Evolutionary conservation across 2,888 invertebrate genomes (phyloP).

Genomic region (Drosophila infuscata): DNA sequence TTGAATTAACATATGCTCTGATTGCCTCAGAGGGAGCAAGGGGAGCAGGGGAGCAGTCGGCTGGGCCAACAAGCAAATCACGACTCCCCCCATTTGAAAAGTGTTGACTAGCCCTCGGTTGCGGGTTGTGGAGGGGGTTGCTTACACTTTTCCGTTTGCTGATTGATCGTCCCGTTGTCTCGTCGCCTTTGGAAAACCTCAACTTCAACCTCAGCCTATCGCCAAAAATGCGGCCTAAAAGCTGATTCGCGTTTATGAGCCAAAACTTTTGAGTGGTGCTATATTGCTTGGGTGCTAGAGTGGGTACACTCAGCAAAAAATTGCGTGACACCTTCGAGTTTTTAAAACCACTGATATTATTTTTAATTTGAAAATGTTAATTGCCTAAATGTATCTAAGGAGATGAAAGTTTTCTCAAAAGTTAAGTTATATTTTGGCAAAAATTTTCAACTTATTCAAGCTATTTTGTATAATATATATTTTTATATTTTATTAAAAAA

Average conservation of each 20-base stretch:
- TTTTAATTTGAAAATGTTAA: neutral
- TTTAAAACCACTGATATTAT: neutral
- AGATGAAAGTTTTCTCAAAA: neutral
- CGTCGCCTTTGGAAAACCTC: conserved; percentile 16
- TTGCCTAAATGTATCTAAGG: neutral
- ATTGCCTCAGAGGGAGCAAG: conserved; percentile 47
- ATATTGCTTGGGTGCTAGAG: neutral
- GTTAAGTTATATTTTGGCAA: neutral
- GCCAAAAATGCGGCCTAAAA: conserved; percentile 36
- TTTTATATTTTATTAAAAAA: neutral
- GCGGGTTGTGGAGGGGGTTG: conserved; percentile 9
- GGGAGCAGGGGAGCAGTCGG: conserved; percentile 3
- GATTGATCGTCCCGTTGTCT: conserved; percentile 66
- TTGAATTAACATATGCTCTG: conserved; percentile 84
- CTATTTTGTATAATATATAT: neutral
- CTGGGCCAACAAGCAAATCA: conserved; percentile 54
- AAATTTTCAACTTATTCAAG: neutral
- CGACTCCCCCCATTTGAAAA: conserved; percentile 38
- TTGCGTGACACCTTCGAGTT: neutral
- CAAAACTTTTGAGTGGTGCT: conserved; percentile 55
- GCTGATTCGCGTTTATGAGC: conserved; percentile 65
- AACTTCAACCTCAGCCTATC: conserved; percentile 26
- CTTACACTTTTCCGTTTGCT: conserved; percentile 18
- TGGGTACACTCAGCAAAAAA: neutral
- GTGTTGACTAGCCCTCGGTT: conserved; percentile 64